Evolutionary conservation across 1,140 invertebrate species (phyloP), one percentile per base, ranked within the genome.

Genomic region (Druon quercuslanigerum): DNA sequence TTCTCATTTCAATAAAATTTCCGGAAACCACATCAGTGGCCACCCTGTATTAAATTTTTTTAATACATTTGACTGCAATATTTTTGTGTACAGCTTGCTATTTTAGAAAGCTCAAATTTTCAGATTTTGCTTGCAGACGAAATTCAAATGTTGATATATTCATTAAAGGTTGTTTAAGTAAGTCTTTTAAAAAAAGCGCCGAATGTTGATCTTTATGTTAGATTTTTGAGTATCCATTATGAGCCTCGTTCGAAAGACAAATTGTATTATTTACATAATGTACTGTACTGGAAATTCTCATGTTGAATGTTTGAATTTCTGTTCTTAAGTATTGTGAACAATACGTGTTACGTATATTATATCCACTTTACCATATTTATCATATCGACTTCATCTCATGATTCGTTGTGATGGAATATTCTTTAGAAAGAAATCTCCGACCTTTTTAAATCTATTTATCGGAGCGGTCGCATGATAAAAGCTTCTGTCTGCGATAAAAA

Each of bases 171-270:
- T 66, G n/a, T 40, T 66, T 66, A 60, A 25, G 20, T 16, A 40
- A 40, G 8, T 33, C 25, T 16, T 40, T 40, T 33, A 66, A 7
- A 66, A 33, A 66, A 66, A 25, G 5, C 60, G 60, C 33, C 33
- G 6, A 66, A 66, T 66, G 33, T 66, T 66, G 13, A 25, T 40
- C 8, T 16, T 66, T 66, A 66, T 66, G 57, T 33, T 66, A 66
- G 60, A 6, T 60, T 60, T 57, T 60, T 60, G 40, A 66, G 17
- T 56, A 20, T 19, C 1, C 17, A 56, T 19, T n/a, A 19, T 19
- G 9, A 56, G 20, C 20, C 20, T 20, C n/a, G 40, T 46, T 46
- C 7, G 40, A 56, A 56, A 19, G 16, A 56, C 20, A 9, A 17
- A 19, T 56, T 17, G 9, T 56, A n/a, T 56, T 17, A 17, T 7